Conservation (phyloP, 2,888 invertebrate genomes). For the Cartodere bifasciata region DNA sequence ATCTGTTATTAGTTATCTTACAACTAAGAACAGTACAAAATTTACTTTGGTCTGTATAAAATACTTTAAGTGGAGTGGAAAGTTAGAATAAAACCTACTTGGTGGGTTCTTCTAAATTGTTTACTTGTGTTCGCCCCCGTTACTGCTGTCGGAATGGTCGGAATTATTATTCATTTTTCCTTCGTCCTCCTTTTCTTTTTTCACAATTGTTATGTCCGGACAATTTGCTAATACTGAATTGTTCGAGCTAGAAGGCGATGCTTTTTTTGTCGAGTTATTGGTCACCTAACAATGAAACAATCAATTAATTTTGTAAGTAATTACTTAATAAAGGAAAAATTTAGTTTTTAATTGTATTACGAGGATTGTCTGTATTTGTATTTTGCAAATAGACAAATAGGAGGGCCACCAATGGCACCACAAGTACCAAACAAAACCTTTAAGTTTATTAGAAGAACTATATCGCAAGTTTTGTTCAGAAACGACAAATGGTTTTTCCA, state of each 20-base stretch:
- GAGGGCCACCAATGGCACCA: no score
- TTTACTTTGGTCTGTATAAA: conserved; percentile 38
- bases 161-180: conserved; percentile 37
- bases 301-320: no score
- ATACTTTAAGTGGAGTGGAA: conserved; percentile 33
- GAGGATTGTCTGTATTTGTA: no score
- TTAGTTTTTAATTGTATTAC: no score
- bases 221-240: conserved; percentile 39
- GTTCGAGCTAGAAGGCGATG: conserved; percentile 30
- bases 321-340: no score
- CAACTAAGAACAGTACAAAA: conserved; percentile 29
- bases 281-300: no score
- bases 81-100: conserved; percentile 2
- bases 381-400: no score
- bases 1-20: conserved; percentile 7
- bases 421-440: no score
- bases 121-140: conserved; percentile 28
- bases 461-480: no score
- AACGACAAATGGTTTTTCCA: no score
- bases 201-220: conserved; percentile 48
- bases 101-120: conserved; percentile 9
- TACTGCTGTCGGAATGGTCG: conserved; percentile 34
- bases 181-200: conserved; percentile 38
- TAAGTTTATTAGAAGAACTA: no score
- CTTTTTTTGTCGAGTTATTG: conserved; percentile 10